Base-by-base conservation (phyloP, 2,113 vertebrate species). In the Pithys albifrons region DNA sequence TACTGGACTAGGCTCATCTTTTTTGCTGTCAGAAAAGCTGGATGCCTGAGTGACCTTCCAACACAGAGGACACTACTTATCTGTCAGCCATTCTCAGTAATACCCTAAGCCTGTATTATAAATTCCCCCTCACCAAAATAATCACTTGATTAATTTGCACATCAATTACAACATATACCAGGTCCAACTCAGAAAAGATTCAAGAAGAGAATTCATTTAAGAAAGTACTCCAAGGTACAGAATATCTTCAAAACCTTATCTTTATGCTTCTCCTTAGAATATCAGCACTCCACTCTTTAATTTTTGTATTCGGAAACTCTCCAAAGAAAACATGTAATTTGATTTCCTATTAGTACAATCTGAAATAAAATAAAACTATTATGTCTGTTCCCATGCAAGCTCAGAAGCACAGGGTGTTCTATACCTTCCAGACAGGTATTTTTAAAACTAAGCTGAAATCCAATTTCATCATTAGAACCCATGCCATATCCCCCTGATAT, bases 71-170 rank as follows among this genome's bases (percentile, higher is more conserved):
- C 73, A 90, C 55, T 75, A 70, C 57, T 95, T 88, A 96, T 96
- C 90, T 86, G 82, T 41, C 82, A 75, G 65, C 35, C 85, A 67
- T 77, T 90, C 78, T 81, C 92, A 18, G 61, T 95, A 97, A 97
- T 96, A 93, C 93, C 28, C 61, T 96, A 93, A 96, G 90, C 93
- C 92, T 91, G 79, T 91, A 96, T 86, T 95, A 96, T 69, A 86
- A 94, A 95, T 72, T 96, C 67, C 76, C 51, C 76, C 90, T 85
- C 72, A 86, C 17, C 27, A 80, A 88, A 95, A 90, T 90, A 96
- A 97, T 71, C 75, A 90, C 95, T 94, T 74, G 43, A 96, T 96
- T 95, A 88, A 96, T 96, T 88, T 94, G 74, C 77, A 88, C 85
- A 83, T 93, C 79, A 93, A 7, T 77, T 71, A 86, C 54, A 95